Conservation (phyloP, 2,113 vertebrate species). For the Panthera tigris region DNA sequence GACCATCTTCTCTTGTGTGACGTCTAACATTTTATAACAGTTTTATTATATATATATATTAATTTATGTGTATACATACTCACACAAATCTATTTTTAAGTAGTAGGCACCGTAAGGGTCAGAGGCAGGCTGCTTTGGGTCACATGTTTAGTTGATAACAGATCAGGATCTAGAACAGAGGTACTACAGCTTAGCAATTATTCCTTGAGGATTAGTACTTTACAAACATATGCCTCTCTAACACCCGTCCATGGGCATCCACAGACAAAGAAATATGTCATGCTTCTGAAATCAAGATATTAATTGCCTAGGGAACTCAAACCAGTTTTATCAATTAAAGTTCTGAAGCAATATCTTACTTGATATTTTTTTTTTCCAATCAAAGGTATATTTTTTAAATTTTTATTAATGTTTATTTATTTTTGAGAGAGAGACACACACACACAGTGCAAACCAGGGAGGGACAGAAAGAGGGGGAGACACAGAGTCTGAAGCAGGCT, state of each 20-base stretch:
- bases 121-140: neutral
- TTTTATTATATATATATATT: neutral
- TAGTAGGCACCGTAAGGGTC: neutral
- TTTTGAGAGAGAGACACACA: too few relatives aligned
- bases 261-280: neutral
- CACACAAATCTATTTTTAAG: neutral
- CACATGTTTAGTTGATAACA: neutral
- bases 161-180: neutral
- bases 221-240: neutral
- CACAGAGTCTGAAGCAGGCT: too few relatives aligned
- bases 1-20: neutral
- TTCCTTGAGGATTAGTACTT: neutral
- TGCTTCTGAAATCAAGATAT: neutral
- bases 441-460: too few relatives aligned
- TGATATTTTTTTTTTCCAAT: neutral
- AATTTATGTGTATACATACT: neutral
- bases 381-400: neutral
- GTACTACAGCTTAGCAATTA: neutral
- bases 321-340: neutral
- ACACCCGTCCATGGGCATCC: neutral
- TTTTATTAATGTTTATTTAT: too few relatives aligned
- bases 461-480: too few relatives aligned
- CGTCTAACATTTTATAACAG: neutral
- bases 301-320: neutral
- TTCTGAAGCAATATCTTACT: neutral